phyloP scores from a whole-genome alignment of 2,113 vertebrate species.

The Phylloscopus whistleri region DNA sequence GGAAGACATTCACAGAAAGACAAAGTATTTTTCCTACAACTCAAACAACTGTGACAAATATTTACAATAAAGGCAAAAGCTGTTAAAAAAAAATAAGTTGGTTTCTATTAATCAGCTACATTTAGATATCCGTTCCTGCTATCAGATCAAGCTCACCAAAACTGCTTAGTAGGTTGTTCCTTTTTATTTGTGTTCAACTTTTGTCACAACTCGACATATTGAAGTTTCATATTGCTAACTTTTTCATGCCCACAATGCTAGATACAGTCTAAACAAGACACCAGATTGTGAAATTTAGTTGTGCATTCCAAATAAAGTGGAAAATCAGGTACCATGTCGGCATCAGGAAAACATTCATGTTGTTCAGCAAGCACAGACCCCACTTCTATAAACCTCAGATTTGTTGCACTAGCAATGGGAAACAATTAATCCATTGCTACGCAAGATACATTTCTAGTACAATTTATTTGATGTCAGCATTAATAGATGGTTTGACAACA shows the following conservation, averaged over 20 bases:
- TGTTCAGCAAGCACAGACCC: fast-evolving
- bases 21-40: conserved; percentile 2
- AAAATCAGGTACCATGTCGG: background rate
- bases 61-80: conserved; percentile 8
- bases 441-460: background rate
- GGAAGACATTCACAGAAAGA: conserved; percentile 5
- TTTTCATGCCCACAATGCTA: background rate
- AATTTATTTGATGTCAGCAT: background rate
- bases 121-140: background rate
- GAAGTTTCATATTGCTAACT: background rate
- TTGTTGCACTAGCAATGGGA: background rate
- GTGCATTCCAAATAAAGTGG: background rate
- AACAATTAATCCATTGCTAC: background rate
- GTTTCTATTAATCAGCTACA: conserved; percentile 22
- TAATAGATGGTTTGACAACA: background rate
- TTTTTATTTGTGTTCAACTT: background rate
- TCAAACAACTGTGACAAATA: conserved; percentile 1
- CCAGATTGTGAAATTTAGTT: background rate
- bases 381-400: background rate
- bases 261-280: background rate
- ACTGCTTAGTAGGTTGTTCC: background rate
- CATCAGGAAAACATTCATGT: background rate
- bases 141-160: background rate
- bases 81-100: background rate
- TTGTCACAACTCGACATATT: background rate